Conservation (phyloP, 2,888 invertebrate genomes). For the Chromoteleia sp. region DNA sequence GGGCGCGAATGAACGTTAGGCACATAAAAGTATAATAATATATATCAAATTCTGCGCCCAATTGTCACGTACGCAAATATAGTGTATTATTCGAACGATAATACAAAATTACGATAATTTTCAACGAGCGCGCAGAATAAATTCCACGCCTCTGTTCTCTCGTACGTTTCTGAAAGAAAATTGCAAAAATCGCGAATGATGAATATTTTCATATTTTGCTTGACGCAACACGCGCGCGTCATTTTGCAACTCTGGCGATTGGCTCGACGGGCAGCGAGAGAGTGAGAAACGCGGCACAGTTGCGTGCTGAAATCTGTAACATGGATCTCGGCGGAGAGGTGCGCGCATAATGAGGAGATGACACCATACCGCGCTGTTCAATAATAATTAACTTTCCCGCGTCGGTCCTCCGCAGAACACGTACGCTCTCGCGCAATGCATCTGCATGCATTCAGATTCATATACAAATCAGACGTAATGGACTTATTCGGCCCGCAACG, state of each 20-base stretch:
- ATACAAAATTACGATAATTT: not conserved
- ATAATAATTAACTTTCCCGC: constrained; percentile 75
- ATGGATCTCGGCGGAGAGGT: constrained; percentile 63
- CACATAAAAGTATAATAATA: too few species aligned
- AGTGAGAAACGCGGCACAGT: constrained; percentile 57
- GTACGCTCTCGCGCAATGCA: constrained; percentile 44
- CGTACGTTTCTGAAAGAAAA: constrained; percentile 23
- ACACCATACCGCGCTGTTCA: constrained; percentile 70
- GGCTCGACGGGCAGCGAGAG: constrained; percentile 38
- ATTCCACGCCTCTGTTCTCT: not conserved
- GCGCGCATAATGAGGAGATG: constrained; percentile 66
- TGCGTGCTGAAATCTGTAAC: constrained; percentile 71
- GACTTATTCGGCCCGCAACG: constrained; percentile 54
- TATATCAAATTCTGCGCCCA: too few species aligned
- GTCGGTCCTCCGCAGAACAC: constrained; percentile 46
- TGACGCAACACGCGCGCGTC: constrained; percentile 58
- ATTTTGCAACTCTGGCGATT: constrained; percentile 61
- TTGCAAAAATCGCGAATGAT: constrained; percentile 25
- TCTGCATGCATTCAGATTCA: constrained; percentile 53
- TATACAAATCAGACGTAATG: constrained; percentile 55
- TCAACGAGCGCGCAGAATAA: not conserved
- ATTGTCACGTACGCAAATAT: too few species aligned
- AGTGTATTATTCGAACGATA: too few species aligned
- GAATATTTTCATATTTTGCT: constrained; percentile 59
- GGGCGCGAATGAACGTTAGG: too few species aligned